Conservation (phyloP, 1,140 invertebrate genomes). For the Diachasma alloeum region DNA sequence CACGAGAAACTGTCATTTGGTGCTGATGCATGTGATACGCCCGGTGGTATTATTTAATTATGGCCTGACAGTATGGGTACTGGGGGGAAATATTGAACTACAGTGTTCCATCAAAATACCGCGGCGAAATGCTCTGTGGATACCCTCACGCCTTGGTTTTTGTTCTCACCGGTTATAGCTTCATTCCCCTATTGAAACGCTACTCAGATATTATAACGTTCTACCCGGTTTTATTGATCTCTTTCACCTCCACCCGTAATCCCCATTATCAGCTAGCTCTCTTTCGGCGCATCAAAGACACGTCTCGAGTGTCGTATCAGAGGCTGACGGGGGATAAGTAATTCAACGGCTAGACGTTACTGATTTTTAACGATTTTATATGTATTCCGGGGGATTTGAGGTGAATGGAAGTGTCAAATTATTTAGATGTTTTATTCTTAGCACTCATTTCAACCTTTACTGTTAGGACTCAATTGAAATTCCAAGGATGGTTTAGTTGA, state of each 20-base stretch:
- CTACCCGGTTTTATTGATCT: neutral
- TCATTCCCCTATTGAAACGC: neutral
- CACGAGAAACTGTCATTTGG: conserved; percentile 60
- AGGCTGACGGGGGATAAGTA: neutral
- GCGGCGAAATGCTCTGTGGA: neutral
- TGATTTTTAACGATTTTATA: neutral
- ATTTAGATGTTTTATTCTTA: neutral
- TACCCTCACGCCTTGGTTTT: neutral
- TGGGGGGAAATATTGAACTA: neutral
- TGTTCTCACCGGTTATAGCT: neutral
- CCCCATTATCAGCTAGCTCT: neutral
- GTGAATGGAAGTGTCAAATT: neutral
- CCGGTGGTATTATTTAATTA: conserved; percentile 47
- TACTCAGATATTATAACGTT: neutral
- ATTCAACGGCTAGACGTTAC: neutral
- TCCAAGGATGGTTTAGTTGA: no score
- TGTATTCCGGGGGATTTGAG: neutral
- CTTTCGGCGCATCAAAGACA: neutral
- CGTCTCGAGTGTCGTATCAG: neutral
- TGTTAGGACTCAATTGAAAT: no score
- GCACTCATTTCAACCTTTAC: no score
- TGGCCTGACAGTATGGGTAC: neutral
- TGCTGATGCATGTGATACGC: conserved; percentile 37
- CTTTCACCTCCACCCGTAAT: neutral
- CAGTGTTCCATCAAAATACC: neutral